A percentile compares a stretch with the other conserved stretches of the same genome.
These are phyloP conservation scores for Alces alces DNA, from an alignment of 2,113 vertebrate genomes.

Conservation along the genomic window DNA sequence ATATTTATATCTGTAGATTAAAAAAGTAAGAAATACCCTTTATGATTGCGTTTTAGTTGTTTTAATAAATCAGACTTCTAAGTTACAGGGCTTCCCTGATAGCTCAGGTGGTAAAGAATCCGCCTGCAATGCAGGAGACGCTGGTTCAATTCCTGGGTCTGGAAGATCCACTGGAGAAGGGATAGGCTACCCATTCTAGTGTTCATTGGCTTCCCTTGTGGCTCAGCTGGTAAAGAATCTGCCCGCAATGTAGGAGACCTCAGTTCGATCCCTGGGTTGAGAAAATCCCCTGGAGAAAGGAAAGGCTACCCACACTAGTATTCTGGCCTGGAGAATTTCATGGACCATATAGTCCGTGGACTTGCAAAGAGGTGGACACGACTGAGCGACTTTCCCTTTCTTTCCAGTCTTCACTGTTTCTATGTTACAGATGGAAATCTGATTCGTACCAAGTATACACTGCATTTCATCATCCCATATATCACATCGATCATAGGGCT, in stretches of 20 bases:
- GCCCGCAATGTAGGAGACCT: not conserved
- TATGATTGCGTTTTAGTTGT: not conserved
- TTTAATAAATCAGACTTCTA: not conserved
- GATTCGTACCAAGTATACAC: not conserved
- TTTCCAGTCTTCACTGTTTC: not conserved
- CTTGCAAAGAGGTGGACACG: fast-evolving
- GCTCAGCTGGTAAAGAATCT: not conserved
- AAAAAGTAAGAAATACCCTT: not conserved
- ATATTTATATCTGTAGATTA: not conserved
- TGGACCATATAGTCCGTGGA: not conserved
- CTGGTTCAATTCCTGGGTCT: not conserved
- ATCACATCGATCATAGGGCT: not conserved
- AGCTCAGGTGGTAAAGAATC: not conserved
- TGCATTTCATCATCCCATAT: not conserved
- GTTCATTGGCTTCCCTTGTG: not conserved
- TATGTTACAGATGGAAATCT: not conserved
- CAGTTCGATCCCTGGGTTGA: not conserved
- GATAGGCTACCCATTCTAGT: not conserved
- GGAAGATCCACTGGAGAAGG: not conserved
- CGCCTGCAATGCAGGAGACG: fast-evolving
- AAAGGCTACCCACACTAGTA: not conserved
- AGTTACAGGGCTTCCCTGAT: not conserved
- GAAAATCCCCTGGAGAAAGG: not conserved
- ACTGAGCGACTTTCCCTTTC: not conserved
- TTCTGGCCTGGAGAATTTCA: not conserved